Base-by-base conservation (phyloP, 92 coral and sea anemone species). In the Diadumene lineata region DNA sequence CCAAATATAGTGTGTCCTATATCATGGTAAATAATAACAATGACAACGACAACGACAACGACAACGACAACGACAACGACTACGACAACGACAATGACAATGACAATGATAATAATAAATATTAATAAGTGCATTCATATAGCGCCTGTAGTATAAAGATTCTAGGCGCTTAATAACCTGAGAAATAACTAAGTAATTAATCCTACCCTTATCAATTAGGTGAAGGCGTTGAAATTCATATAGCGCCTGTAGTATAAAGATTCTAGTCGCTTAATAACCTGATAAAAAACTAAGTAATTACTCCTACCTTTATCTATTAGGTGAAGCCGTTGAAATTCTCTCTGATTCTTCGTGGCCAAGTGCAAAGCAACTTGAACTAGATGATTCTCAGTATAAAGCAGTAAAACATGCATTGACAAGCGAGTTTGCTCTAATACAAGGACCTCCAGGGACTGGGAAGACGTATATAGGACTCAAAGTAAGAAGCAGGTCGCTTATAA, bases 401-500 rank as follows among this genome's bases (percentile, higher is more conserved):
- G 75, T 94, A 24, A 86, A 94, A 74, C 86, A 83, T 78, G 98
- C 97, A 55, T 77, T 94, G 75, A 94, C 98, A 67, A 91, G 82
- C 51, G 98, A 94, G 85, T 89, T 94, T 18, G 90, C 94, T 2
- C 92, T 94, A 26, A 94, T 94, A 56, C 98, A 94, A 75, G 98
- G 98, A 66, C 98, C 98, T 0, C 98, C 98, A 0, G 98, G 98
- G 10, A 94, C 98, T 11, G 98, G 98, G 0, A 94, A 94, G 78
- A 94, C 98, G 2, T 94, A 85, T 69, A 86, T 94, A 73, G 98
- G 97, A 11, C 86, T 94, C 7, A 78, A 78, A 75, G 82, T 76
- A 22, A 16, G 13, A 1, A 15, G 43, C n/a, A n/a, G n/a, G n/a
- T n/a, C n/a, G n/a, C n/a, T n/a, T n/a, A n/a, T n/a, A n/a, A n/a